Evolutionary conservation across 1,140 invertebrate species (phyloP).

Genomic region (Drosophila nebulosa): DNA sequence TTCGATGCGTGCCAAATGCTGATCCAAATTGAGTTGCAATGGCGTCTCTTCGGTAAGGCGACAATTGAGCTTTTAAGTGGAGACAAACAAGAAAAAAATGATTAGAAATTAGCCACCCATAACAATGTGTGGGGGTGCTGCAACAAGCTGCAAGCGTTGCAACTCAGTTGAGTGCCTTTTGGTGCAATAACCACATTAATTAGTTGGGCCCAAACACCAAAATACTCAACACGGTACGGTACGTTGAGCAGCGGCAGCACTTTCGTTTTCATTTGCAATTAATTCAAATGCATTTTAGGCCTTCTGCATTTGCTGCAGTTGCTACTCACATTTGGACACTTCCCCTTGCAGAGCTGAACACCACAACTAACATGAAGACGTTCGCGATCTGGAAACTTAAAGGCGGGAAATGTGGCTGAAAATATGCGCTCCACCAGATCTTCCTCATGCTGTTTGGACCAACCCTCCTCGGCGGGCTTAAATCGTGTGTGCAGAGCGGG

Average conservation of each 20-base stretch:
- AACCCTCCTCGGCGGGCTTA: slow-evolving; percentile 76
- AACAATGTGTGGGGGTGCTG: slow-evolving; percentile 13
- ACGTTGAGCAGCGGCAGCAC: slow-evolving; percentile 57
- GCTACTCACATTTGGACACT: slow-evolving; percentile 83
- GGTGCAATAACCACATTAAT: slow-evolving; percentile 79
- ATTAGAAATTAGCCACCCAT: slow-evolving; percentile 26
- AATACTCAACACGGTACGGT: slow-evolving; percentile 31
- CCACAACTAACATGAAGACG: slow-evolving; percentile 87
- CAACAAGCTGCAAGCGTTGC: slow-evolving; percentile 29
- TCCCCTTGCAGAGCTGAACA: slow-evolving; percentile 85
- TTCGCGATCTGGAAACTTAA: slow-evolving; percentile 90
- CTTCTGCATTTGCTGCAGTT: not conserved
- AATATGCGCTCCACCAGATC: slow-evolving; percentile 79
- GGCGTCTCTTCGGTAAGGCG: slow-evolving; percentile 50
- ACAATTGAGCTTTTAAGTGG: slow-evolving; percentile 77
- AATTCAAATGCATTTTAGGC: slow-evolving; percentile 54
- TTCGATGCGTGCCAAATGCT: slow-evolving; percentile 85
- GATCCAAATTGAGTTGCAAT: slow-evolving; percentile 52
- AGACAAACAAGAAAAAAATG: slow-evolving; percentile 6
- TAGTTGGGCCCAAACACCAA: slow-evolving; percentile 44
- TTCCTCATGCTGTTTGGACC: slow-evolving; percentile 79
- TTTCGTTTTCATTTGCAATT: slow-evolving; percentile 75
- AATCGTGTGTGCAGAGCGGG: slow-evolving; percentile 64
- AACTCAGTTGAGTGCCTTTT: slow-evolving; percentile 67
- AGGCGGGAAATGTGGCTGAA: slow-evolving; percentile 87